Base-by-base conservation (phyloP, 2,113 vertebrate genomes). In the Plotosus lineatus region DNA sequence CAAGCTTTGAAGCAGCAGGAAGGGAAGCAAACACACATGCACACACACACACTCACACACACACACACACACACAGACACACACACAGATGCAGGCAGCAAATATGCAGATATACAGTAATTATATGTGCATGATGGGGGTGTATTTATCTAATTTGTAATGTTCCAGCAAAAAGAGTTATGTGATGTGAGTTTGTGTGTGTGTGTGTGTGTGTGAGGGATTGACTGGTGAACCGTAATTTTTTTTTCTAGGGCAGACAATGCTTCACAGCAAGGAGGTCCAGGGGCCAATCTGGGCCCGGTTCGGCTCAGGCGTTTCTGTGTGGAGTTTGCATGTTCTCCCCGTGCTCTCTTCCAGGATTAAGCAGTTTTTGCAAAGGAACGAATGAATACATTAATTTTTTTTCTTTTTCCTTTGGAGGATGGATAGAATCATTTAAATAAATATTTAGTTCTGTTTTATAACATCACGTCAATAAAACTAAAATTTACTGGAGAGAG, bases 1-100 rank as follows among this genome's bases (percentile, higher is more conserved):
- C 31, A 46, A 81, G 56, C 51, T 60, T 28, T 38, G 84, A 28
- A 85, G 26, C 33, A 60, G n/a, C 61, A 75, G 79, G 73, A 36
- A n/a, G 66, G 26, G 75, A 58, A 51, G 60, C 69, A 72, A 50
- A 61, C 28, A 28, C 50, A 63, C 23, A 78, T 17, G 38, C 63
- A 75, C n/a, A 78, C 42, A 58, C 17, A 48, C 75, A 73, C 44
- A 58, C 19, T 26, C 33, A 66, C 36, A 66, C 63, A 40, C 31
- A 63, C 15, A 68, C 4, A 48, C 56, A 65, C 42, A 48, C 19
- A 36, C 83, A 86, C 82, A 86, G 84, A 84, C 84, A 82, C 85
- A 63, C 76, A 85, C 60, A 51, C 83, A 50, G 10, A 51, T 76
- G 74, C 75, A 65, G 79, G 76, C 66, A 46, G 84, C 83, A 78